phyloP scores from a whole-genome alignment of 2,113 vertebrate species.

The Micromys minutus region DNA sequence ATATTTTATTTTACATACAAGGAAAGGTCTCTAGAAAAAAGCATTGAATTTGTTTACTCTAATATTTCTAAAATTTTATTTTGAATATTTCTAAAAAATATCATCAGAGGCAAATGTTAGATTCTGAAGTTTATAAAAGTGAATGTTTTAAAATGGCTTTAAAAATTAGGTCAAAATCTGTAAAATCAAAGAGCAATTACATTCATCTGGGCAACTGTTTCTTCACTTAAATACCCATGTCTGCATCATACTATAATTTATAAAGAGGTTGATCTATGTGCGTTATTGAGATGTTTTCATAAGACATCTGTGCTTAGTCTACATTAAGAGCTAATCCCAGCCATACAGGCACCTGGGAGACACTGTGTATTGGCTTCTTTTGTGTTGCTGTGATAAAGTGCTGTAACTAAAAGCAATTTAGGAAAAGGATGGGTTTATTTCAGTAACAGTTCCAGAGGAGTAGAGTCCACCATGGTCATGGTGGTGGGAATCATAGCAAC shows the following conservation, averaged over 20 bases:
- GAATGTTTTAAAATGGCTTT: not conserved
- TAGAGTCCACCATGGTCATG: not conserved
- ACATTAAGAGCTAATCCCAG: not conserved
- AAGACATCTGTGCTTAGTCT: not conserved
- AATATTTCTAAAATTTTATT: slow-evolving; percentile 2
- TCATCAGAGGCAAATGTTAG: not conserved
- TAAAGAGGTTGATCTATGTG: not conserved
- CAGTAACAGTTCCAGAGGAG: not conserved
- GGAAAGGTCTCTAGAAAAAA: slow-evolving; percentile 19
- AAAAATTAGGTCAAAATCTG: slow-evolving; percentile 6
- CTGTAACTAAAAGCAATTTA: not conserved
- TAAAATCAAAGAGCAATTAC: slow-evolving; percentile 40
- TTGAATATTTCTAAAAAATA: slow-evolving; percentile 35
- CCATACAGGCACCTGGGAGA: not conserved
- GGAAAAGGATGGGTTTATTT: not conserved
- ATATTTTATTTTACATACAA: slow-evolving; percentile 32
- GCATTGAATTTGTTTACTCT: not conserved
- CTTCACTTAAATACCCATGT: not conserved
- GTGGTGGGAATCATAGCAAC: not conserved
- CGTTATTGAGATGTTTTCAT: not conserved
- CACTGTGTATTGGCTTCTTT: not conserved
- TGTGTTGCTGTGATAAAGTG: not conserved
- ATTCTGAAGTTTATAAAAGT: not conserved
- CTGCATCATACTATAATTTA: not conserved
- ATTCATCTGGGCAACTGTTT: not conserved